These are phyloP conservation scores for Agriopis marginaria DNA, from an alignment of 2,888 invertebrate species.

Conservation along the genomic window DNA sequence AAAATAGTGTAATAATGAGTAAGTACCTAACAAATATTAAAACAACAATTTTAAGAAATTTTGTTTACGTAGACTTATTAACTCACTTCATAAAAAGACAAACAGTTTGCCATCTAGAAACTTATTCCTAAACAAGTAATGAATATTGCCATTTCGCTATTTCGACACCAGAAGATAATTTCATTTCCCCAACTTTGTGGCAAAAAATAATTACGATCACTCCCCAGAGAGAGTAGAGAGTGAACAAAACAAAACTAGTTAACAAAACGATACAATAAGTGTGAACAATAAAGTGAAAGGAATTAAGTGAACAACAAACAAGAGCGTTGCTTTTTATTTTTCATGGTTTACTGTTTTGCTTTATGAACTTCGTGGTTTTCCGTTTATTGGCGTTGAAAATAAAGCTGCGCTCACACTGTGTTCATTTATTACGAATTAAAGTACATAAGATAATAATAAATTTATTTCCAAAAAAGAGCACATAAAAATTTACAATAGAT, in stretches of 20 bases:
- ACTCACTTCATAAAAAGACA: background rate
- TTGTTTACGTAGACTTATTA: too few relatives aligned
- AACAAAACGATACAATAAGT: slow-evolving; percentile 81
- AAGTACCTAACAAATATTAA: too few relatives aligned
- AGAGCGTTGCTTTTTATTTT: slow-evolving; percentile 57
- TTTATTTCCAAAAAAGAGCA: too few relatives aligned
- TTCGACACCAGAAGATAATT: slow-evolving; percentile 36
- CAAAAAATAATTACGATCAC: slow-evolving; percentile 41
- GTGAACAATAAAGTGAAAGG: slow-evolving; percentile 60
- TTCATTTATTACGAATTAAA: background rate
- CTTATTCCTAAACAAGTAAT: slow-evolving; percentile 35
- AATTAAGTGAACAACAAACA: slow-evolving; percentile 57
- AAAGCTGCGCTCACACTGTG: slow-evolving; percentile 20
- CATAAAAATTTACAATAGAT: too few relatives aligned
- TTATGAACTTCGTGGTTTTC: slow-evolving; percentile 41
- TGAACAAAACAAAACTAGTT: slow-evolving; percentile 64
- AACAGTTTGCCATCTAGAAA: slow-evolving; percentile 27
- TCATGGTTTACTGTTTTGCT: slow-evolving; percentile 39
- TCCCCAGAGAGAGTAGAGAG: slow-evolving; percentile 30
- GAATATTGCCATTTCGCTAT: slow-evolving; percentile 26
- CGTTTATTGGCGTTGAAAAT: slow-evolving; percentile 20
- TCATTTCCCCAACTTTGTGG: slow-evolving; percentile 32
- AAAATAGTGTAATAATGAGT: too few relatives aligned
- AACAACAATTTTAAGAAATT: too few relatives aligned
- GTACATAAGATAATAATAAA: too few relatives aligned